Base-by-base conservation (phyloP, 2,797 vertebrate species). In the Smutsia gigantea region DNA sequence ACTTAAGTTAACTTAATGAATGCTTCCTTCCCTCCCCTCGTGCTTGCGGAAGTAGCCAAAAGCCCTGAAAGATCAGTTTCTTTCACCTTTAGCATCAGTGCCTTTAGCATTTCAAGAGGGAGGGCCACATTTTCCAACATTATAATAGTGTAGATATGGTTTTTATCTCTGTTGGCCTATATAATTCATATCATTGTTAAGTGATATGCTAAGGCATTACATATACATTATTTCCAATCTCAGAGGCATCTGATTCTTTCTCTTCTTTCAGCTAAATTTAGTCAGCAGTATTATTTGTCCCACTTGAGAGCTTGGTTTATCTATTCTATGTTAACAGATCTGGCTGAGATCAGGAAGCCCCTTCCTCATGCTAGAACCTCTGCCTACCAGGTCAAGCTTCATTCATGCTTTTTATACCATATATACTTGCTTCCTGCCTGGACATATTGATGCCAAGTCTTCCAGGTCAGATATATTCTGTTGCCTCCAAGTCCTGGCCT, bases 11-110 rank as follows among this genome's bases (percentile, higher is more conserved):
- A 90, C 61, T 61, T 77, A 88, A 82, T 39, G 63, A 82, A 66
- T 25, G n/a, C 61, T 94, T 92, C 77, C 93, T 94, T 97, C 75
- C 75, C 93, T 82, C 78, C 84, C 87, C 49, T 94, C 88, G 37
- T 51, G 63, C 23, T 75, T 75, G 51, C 77, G 78, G 78, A 74
- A 57, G 31, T 9, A 88, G 55, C 72, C 69, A 78, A 87, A 75
- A 83, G 23, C 21, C n/a, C 49, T 90, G 82, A 23, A 86, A 59
- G n/a, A 64, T 42, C 53, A 64, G 31, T 63, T 92, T 82, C 59
- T 64, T 77, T 90, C 42, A 94, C 68, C 55, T 87, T 77, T 71
- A 57, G 27, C 42, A 27, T 78, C 57, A 59, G 31, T 27, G 79
- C 57, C 31, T 42, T 37, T 27, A 34, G 53, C n/a, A 81, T 85